Conservation (phyloP, 2,113 vertebrate species). For the Gila orcuttii region DNA sequence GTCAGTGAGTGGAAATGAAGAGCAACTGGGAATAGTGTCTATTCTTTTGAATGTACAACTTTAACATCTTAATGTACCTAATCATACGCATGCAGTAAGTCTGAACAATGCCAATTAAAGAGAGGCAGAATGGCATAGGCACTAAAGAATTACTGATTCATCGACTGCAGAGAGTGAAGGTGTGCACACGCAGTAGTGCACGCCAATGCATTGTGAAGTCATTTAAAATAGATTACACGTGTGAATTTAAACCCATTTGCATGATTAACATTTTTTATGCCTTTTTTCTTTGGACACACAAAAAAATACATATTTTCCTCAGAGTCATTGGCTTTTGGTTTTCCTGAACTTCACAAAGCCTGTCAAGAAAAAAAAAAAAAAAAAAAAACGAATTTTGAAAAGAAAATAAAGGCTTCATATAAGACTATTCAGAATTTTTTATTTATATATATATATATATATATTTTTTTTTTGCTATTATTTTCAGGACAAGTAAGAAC, state of each 20-base stretch:
- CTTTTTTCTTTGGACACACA: neutral
- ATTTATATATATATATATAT: no score
- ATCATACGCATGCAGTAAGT: constrained; percentile 11
- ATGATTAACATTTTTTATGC: neutral
- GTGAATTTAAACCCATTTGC: constrained; percentile 17
- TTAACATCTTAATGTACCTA: neutral
- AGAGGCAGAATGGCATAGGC: constrained; percentile 2
- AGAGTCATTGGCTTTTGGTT: neutral
- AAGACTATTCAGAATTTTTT: neutral
- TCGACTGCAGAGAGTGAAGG: neutral
- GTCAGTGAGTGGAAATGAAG: constrained; percentile 66
- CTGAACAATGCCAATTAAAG: constrained; percentile 29
- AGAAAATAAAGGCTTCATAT: neutral
- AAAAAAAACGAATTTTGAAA: neutral
- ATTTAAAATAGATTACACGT: constrained; percentile 23
- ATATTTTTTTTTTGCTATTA: neutral
- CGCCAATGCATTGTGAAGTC: constrained; percentile 1
- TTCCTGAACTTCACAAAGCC: constrained; percentile 4
- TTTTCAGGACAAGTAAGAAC: neutral
- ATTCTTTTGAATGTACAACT: constrained; percentile 29
- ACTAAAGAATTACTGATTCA: constrained; percentile 2
- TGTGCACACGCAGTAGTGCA: neutral
- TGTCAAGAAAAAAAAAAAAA: neutral
- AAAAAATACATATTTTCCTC: neutral
- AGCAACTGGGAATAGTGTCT: constrained; percentile 69